Evolutionary conservation across 2,113 vertebrate species (phyloP).

Genomic region (Cryptomyrus ogoouensis): DNA sequence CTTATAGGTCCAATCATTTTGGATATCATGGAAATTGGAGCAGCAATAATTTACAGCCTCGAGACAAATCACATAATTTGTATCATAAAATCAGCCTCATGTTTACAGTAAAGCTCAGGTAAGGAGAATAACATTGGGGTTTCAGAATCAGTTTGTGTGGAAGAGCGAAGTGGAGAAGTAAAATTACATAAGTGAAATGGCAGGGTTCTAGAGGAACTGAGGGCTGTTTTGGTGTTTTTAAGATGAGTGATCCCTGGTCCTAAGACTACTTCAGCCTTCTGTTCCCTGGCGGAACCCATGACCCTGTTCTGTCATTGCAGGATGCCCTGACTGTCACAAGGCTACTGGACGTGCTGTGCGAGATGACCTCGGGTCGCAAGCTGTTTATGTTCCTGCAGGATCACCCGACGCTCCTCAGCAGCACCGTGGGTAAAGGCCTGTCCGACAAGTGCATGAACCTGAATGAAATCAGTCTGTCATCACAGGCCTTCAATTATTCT

Average conservation of each 20-base stretch:
- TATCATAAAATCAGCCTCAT: not conserved
- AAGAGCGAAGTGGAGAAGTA: not conserved
- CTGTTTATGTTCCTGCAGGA: slow-evolving; percentile 74
- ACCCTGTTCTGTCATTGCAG: slow-evolving; percentile 41
- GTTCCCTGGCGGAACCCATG: not conserved
- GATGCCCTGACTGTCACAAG: slow-evolving; percentile 72
- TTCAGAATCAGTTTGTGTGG: not conserved
- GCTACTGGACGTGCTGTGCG: slow-evolving; percentile 84
- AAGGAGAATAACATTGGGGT: not conserved
- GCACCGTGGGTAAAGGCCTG: slow-evolving; percentile 71
- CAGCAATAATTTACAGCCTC: not conserved
- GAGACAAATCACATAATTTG: not conserved
- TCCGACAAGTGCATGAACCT: not conserved
- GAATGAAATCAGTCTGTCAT: not conserved
- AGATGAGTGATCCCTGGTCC: not conserved
- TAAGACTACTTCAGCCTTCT: not conserved
- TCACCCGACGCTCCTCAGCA: slow-evolving; percentile 69
- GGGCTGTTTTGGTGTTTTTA: not conserved
- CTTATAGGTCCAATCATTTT: not conserved
- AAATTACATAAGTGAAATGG: not conserved
- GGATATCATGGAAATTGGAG: not conserved
- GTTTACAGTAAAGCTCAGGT: not conserved
- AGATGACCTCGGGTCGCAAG: slow-evolving; percentile 72
- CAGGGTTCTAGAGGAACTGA: not conserved
- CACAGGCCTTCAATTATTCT: not conserved